phyloP scores from a whole-genome alignment of 2,888 invertebrate species.

The Leptopterna dolabrata region DNA sequence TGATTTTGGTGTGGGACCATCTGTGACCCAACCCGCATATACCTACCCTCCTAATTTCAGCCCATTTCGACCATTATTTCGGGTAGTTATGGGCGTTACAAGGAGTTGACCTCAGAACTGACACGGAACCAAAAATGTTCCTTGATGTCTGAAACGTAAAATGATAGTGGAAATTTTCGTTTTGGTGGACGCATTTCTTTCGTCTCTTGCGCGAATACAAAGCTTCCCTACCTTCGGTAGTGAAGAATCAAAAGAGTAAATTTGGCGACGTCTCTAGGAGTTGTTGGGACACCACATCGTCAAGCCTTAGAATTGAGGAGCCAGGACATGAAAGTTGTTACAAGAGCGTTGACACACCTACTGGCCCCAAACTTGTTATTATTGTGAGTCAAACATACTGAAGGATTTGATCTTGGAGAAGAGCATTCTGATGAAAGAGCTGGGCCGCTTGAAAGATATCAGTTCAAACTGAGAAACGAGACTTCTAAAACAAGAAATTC shows the following conservation, averaged over 20 bases:
- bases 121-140: no score
- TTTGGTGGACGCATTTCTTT: no score
- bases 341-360: conserved; percentile 82
- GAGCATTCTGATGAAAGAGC: conserved; percentile 84
- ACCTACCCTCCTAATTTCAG: no score
- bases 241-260: conserved; percentile 76
- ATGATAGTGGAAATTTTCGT: no score
- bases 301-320: conserved; percentile 57
- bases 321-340: conserved; percentile 76
- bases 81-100: no score
- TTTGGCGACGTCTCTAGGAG: conserved; percentile 85
- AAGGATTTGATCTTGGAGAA: conserved; percentile 91
- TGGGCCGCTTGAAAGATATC: conserved; percentile 82
- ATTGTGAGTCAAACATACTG: conserved; percentile 89
- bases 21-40: no score
- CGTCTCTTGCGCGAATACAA: no score
- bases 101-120: no score
- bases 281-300: conserved; percentile 78
- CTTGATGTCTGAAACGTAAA: no score
- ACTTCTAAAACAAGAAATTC: conserved; percentile 72
- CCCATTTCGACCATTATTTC: no score
- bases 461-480: conserved; percentile 84
- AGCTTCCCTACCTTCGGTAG: conserved; percentile 64
- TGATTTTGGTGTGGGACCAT: no score
- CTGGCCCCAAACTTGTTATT: conserved; percentile 80